A percentile compares a stretch with the other conserved stretches of the same genome.
These are phyloP conservation scores for Forbesichthys papilliferus DNA, from an alignment of 2,113 vertebrate genomes.

Conservation along the genomic window DNA sequence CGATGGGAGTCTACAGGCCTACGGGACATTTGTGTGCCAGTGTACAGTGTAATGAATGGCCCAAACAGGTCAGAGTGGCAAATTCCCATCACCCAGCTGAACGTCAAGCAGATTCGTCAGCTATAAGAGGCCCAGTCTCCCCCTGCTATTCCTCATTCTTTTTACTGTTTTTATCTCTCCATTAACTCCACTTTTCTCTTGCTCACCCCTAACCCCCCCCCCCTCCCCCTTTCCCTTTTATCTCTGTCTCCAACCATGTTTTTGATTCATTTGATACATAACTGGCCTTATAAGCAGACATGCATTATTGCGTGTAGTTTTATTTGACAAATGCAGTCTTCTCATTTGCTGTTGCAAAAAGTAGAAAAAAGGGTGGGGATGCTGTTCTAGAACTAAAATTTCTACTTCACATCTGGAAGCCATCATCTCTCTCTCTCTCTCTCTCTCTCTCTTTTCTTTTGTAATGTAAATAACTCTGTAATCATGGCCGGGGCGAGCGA, in stretches of 20 bases:
- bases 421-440: slow-evolving; percentile 59
- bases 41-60: too few species aligned
- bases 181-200: slow-evolving; percentile 43
- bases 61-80: too few species aligned
- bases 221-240: neutral
- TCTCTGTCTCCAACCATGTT: neutral
- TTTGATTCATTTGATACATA: neutral
- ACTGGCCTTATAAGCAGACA: too few species aligned
- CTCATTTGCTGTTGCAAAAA: neutral
- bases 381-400: slow-evolving; percentile 60
- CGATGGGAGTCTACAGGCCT: too few species aligned
- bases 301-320: neutral
- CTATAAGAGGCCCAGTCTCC: slow-evolving; percentile 36
- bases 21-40: too few species aligned
- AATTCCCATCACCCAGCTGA: neutral
- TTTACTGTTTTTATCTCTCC: slow-evolving; percentile 23
- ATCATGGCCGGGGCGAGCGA: slow-evolving; percentile 45
- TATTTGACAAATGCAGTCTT: neutral
- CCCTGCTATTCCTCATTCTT: slow-evolving; percentile 29
- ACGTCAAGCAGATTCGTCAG: slow-evolving; percentile 17
- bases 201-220: slow-evolving; percentile 24
- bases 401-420: slow-evolving; percentile 81
- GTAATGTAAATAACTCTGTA: slow-evolving; percentile 75
- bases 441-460: slow-evolving; percentile 19
- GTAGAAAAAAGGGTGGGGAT: slow-evolving; percentile 20